Conservation (phyloP, 2,888 invertebrate species). For the Nesidiocoris tenuis region DNA sequence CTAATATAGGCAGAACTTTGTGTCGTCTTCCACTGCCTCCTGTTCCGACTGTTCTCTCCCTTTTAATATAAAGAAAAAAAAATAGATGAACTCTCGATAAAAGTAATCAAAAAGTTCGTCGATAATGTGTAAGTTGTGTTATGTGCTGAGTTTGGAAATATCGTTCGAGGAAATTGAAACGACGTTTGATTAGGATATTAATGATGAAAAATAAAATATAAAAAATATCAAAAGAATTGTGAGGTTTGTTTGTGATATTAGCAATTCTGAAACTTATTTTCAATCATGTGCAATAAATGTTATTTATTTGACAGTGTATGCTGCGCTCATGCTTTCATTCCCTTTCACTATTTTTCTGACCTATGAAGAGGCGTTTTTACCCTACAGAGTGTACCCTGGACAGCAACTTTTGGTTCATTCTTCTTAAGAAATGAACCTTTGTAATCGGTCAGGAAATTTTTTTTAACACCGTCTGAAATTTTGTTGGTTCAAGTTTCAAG, state of each 20-base stretch:
- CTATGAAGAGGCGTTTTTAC: no score
- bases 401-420: no score
- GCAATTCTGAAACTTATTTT: conserved; percentile 39
- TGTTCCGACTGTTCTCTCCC: not conserved
- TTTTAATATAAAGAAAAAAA: not conserved
- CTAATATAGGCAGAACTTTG: not conserved
- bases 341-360: not conserved
- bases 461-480: no score
- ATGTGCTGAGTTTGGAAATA: not conserved
- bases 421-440: no score
- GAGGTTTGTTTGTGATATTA: conserved; percentile 41
- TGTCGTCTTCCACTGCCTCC: not conserved
- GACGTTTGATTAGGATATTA: conserved; percentile 7
- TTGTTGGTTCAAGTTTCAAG: no score
- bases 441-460: no score
- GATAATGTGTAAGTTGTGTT: conserved; percentile 6
- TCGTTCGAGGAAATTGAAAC: not conserved
- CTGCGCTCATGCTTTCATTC: not conserved
- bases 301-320: conserved; percentile 25
- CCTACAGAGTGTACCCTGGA: no score
- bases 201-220: no score
- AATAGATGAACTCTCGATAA: no score
- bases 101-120: no score
- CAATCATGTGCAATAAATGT: conserved; percentile 39
- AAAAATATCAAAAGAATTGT: conserved; percentile 29